Percentiles rank a stretch among this genome's conserved stretches.
Conservation (phyloP, 2,797 vertebrate genomes). For the Masticophis lateralis region DNA sequence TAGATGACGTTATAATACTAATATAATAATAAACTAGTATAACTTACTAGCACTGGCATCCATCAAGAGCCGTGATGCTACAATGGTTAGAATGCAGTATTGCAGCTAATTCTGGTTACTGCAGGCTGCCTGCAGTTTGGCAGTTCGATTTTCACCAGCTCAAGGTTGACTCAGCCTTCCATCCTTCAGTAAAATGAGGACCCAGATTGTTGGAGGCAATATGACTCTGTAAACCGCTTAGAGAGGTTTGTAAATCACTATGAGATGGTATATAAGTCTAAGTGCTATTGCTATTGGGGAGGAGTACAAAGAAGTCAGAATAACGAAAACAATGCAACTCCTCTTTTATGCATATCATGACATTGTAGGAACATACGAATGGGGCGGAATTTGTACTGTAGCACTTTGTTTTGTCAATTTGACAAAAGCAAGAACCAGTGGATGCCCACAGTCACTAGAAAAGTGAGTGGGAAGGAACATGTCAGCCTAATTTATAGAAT, state of each 20-base stretch:
- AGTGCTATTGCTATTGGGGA: neutral
- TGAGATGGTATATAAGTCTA: neutral
- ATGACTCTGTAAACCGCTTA: neutral
- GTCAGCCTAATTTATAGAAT: neutral
- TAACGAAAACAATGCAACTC: neutral
- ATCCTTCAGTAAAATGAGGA: neutral
- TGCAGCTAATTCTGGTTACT: neutral
- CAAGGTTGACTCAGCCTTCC: neutral
- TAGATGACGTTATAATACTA: neutral
- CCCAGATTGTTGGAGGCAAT: neutral
- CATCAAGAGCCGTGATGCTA: neutral
- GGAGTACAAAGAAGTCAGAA: neutral
- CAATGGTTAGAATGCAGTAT: neutral
- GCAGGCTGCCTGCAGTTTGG: neutral
- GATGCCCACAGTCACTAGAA: neutral
- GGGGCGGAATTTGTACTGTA: neutral
- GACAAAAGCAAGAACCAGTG: neutral
- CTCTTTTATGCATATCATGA: neutral
- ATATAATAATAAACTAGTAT: too few relatives aligned
- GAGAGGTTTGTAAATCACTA: neutral
- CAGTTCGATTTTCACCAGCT: neutral
- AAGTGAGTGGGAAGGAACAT: neutral
- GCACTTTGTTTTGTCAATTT: neutral
- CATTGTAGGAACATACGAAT: neutral
- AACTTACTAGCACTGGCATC: neutral